These are phyloP conservation scores for Saccostrea glomerata DNA, from an alignment of 1,140 invertebrate genomes.

Conservation along the genomic window DNA sequence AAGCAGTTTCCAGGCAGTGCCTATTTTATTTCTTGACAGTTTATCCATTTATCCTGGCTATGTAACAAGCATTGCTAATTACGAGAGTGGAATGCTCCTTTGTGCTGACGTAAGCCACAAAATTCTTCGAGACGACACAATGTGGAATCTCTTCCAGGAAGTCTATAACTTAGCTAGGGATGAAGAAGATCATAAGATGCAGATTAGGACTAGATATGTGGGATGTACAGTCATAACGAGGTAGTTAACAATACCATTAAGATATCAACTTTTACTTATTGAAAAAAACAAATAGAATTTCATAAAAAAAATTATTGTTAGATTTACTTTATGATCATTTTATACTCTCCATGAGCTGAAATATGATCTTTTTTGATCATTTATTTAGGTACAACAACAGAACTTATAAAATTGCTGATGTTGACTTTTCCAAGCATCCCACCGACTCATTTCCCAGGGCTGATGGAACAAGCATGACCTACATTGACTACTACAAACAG, in stretches of 20 bases:
- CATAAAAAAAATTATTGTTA: no score
- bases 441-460: not conserved
- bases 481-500: conserved; percentile 15
- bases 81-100: conserved; percentile 90
- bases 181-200: conserved; percentile 80
- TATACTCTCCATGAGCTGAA: no score
- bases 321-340: no score
- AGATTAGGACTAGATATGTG: conserved; percentile 82
- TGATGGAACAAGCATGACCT: not conserved
- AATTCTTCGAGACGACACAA: conserved; percentile 88
- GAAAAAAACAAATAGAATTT: not conserved
- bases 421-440: conserved; percentile 3
- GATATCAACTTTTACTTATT: not conserved
- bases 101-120: conserved; percentile 91
- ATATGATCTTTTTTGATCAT: not conserved
- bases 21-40: not conserved
- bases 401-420: not conserved
- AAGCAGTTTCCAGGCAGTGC: no score
- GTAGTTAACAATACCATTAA: conserved; percentile 53
- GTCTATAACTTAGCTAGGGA: conserved; percentile 68
- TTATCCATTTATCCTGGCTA: conserved; percentile 82
- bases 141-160: conserved; percentile 86
- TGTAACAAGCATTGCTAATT: conserved; percentile 89
- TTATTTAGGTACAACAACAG: not conserved
- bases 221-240: conserved; percentile 89